Base-by-base conservation (phyloP, 2,888 invertebrate species). In the Patella caerulea region DNA sequence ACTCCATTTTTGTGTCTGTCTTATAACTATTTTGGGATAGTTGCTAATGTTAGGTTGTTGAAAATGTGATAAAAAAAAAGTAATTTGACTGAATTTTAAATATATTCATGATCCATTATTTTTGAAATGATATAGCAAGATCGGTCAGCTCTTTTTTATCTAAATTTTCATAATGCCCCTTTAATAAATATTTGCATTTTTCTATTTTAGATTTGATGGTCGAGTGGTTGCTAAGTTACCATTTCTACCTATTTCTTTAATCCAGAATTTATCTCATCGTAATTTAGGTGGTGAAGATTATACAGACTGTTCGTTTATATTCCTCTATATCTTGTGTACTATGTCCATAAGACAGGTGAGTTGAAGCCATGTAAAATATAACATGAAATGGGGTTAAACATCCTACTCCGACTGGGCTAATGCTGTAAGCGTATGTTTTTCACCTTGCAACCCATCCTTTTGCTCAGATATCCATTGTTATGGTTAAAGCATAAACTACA, bases 251-350 rank as follows among this genome's bases (percentile, higher is more conserved):
- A 96, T 99, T 82, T 96, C 97, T 4, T 98, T 98, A 96, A 95
- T 99, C 79, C 98, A 99, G 93, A 92, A 91, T 29, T 97, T 99
- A 53, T 98, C 98, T 78, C 99, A 99, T 91, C 94, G 99, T 84
- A 99, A 99, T 92, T 93, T 99, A 78, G 94, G 97, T 2, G 99
- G 99, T 17, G 97, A 98, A 88, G 98, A 99, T 92, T 98, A 96
- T 91, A 97, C 97, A 5, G 99, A 99, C 90, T 99, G 99, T 91
- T 98, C 98, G 2, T 99, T 99, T 91, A 98, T 99, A 90, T 99
- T 99, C 92, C 93, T 99, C 77, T 99, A 99, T 92, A 98, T 99
- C 90, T 93, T 99, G 76, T 99, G 99, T 92, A 99, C 99, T 54
- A 99, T 99, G 99, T 98, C 98, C 72, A 98, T 99, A 83, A 94